phyloP scores from a whole-genome alignment of 2,888 invertebrate species.

The Erebia palarica region DNA sequence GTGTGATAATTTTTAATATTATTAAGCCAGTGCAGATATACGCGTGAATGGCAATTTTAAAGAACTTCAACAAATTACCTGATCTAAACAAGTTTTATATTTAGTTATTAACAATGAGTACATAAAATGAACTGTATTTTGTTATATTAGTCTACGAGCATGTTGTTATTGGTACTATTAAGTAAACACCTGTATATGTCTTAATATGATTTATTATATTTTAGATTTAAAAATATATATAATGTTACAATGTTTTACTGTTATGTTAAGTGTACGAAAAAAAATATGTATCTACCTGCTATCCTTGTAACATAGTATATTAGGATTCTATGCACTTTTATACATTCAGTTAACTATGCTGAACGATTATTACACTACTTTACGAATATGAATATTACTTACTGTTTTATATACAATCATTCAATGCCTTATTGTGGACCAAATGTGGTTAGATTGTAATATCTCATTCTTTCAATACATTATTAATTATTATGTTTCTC shows the following conservation, averaged over 20 bases:
- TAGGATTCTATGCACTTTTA: conserved; percentile 20
- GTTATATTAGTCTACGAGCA: background rate
- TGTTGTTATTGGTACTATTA: background rate
- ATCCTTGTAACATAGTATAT: background rate
- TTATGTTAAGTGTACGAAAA: background rate
- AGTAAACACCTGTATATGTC: background rate
- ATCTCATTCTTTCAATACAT: conserved; percentile 16
- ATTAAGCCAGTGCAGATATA: conserved; percentile 37
- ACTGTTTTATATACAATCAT: conserved; percentile 40
- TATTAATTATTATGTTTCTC: background rate
- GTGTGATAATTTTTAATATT: conserved; percentile 48
- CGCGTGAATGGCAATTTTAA: conserved; percentile 25
- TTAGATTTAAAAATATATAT: conserved; percentile 7
- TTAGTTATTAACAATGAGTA: conserved; percentile 11
- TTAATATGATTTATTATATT: conserved; percentile 16
- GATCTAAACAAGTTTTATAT: conserved; percentile 33
- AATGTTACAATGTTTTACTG: conserved; percentile 1
- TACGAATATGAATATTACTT: conserved; percentile 32
- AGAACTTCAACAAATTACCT: conserved; percentile 38
- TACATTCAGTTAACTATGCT: conserved; percentile 9
- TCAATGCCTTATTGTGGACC: conserved; percentile 76
- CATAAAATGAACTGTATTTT: background rate
- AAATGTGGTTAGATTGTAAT: conserved; percentile 52
- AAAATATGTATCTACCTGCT: background rate
- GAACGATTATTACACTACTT: conserved; percentile 4